phyloP scores from a whole-genome alignment of 2,888 invertebrate species.

The Netelia inedita region DNA sequence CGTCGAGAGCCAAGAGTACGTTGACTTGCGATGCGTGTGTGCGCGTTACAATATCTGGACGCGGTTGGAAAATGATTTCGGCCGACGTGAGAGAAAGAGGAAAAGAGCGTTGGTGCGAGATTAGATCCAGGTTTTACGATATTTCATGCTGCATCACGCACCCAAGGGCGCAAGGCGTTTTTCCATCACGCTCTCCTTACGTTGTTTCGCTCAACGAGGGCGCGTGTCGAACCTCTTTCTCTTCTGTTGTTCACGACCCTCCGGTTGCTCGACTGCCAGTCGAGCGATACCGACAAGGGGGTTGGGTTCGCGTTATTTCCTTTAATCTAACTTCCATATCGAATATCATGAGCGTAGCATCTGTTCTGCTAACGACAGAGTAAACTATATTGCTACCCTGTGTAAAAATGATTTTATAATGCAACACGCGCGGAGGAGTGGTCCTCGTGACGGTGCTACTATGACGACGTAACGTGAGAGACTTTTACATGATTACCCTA shows the following conservation, averaged over 20 bases:
- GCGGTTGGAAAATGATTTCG: constrained; percentile 1
- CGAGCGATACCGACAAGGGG: constrained; percentile 50
- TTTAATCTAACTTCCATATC: constrained; percentile 59
- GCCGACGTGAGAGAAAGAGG: constrained; percentile 31
- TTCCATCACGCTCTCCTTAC: constrained; percentile 55
- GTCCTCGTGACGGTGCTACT: background rate
- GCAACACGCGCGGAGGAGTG: background rate
- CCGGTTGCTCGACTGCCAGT: constrained; percentile 41
- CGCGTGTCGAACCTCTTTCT: constrained; percentile 58
- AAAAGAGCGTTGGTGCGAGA: constrained; percentile 64
- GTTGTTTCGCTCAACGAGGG: constrained; percentile 47
- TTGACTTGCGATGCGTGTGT: constrained; percentile 15
- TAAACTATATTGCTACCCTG: constrained; percentile 7
- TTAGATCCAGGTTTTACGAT: constrained; percentile 75
- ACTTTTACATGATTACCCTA: constrained; percentile 14
- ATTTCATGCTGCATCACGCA: constrained; percentile 75
- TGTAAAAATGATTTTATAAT: constrained; percentile 56
- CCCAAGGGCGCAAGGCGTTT: constrained; percentile 56
- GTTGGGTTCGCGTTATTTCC: constrained; percentile 52
- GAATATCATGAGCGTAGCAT: constrained; percentile 61
- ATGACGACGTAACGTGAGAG: background rate
- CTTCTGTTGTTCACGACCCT: background rate
- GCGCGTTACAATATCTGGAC: constrained; percentile 27
- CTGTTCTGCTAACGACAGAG: constrained; percentile 47
- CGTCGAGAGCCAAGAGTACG: constrained; percentile 37